Percentiles rank a stretch among this genome's conserved stretches.
phyloP scores from a whole-genome alignment of 1,140 invertebrate species.

The Mactra quadrangularis region DNA sequence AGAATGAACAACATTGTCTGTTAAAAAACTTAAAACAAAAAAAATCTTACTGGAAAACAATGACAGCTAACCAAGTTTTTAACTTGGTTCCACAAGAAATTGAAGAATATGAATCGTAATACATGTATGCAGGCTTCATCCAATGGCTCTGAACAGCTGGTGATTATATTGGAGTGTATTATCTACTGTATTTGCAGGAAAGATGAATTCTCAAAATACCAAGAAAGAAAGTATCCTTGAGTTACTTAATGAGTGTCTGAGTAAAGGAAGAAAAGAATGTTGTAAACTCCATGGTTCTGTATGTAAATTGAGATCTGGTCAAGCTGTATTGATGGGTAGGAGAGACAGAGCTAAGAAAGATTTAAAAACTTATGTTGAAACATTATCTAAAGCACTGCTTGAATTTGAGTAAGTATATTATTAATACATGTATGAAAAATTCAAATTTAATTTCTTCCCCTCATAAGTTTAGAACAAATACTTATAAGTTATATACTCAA shows the following conservation, averaged over 20 bases:
- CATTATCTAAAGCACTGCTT: constrained; percentile 5
- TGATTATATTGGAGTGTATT: too few relatives aligned
- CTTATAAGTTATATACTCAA: not conserved
- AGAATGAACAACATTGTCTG: too few relatives aligned
- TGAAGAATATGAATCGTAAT: too few relatives aligned
- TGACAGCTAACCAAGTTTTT: too few relatives aligned
- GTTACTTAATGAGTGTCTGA: not conserved
- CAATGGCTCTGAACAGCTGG: too few relatives aligned
- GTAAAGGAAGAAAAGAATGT: constrained; percentile 28
- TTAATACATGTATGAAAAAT: not conserved
- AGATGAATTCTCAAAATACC: too few relatives aligned
- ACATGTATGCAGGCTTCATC: too few relatives aligned
- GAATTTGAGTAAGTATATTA: constrained; percentile 20
- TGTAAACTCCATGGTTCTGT: constrained; percentile 24
- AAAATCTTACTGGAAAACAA: too few relatives aligned
- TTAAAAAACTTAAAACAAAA: too few relatives aligned
- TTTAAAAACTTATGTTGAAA: constrained; percentile 13
- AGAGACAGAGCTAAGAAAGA: constrained; percentile 36
- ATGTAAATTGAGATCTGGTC: constrained; percentile 29
- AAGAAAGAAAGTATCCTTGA: too few relatives aligned
- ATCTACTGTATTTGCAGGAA: too few relatives aligned
- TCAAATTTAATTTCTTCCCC: not conserved
- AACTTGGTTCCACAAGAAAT: too few relatives aligned
- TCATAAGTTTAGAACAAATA: not conserved
- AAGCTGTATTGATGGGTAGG: constrained; percentile 10